A percentile compares a stretch with the other conserved stretches of the same genome.
Evolutionary conservation across 35 echinoderm and acorn worm species (phyloP).

Genomic region (Chiridota heheva): DNA sequence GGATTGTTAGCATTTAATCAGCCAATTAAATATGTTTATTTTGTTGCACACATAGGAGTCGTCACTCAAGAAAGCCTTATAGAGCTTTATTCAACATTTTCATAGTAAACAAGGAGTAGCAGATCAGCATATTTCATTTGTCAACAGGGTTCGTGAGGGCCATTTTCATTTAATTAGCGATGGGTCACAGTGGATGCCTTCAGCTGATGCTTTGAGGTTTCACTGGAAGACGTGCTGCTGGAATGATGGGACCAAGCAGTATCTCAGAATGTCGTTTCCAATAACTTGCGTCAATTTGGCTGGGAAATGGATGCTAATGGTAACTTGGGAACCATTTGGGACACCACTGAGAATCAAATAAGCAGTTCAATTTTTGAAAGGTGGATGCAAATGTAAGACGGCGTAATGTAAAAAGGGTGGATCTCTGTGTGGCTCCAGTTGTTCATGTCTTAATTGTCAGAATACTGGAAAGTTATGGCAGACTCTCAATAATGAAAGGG

Average conservation of each 20-base stretch:
- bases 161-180: slow-evolving; percentile 43
- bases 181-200: slow-evolving; percentile 35
- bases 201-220: slow-evolving; percentile 27
- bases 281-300: slow-evolving; percentile 12
- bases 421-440: slow-evolving; percentile 25
- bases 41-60: slow-evolving; percentile 3
- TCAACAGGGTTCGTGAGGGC: slow-evolving; percentile 12
- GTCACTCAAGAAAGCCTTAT: slow-evolving; percentile 21
- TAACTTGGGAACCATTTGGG: slow-evolving; percentile 38
- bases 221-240: slow-evolving; percentile 36
- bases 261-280: background rate
- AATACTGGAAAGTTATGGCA: too few relatives aligned
- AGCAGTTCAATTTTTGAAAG: slow-evolving; percentile 12
- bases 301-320: slow-evolving; percentile 5
- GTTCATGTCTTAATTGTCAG: slow-evolving; percentile 22
- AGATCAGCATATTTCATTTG: slow-evolving; percentile 9
- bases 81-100: slow-evolving; percentile 19
- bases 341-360: slow-evolving; percentile 40
- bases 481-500: too few relatives aligned
- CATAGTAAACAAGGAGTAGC: background rate
- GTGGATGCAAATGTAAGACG: slow-evolving; percentile 41
- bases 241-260: slow-evolving; percentile 14
- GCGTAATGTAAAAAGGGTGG: slow-evolving; percentile 8
- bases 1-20: slow-evolving; percentile 44
- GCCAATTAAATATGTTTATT: slow-evolving; percentile 36